Evolutionary conservation across 2,797 vertebrate species (phyloP), one percentile per base, ranked within the genome.

Genomic region (Tarsius wallacei): DNA sequence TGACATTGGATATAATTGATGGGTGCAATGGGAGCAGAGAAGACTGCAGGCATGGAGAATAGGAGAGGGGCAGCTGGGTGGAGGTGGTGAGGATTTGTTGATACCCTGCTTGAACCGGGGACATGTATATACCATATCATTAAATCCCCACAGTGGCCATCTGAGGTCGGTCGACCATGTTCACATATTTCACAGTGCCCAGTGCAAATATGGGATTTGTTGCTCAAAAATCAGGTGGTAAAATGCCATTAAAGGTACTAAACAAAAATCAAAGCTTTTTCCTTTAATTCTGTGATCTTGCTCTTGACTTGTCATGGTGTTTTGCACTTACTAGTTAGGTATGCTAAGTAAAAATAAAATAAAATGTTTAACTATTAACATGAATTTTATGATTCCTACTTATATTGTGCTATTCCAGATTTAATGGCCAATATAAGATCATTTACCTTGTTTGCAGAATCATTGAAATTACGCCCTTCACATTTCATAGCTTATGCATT

Each of bases 351-450:
- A 33, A 64, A 10, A 42, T 90, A 83, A 91, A 57, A 53, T 63
- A 73, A 71, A 85, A 94, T 47, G 64, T 89, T 36, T 61, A 87
- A 51, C 71, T 63, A 6, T 68, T 71, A 88, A 14, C 55, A 61
- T 63, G 28, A 21, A 76, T 55, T 77, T 73, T 70, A 14, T 47
- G 33, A 33, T 70, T 36, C 64, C 11, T 64, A 68, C 80, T 63
- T 61, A 28, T 83, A 47, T 28, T 42, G 0, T 19, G 1, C 42
- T 61, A 22, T 64, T n/a, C 9, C n/a, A 57, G 68, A 90, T 66
- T 80, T 53, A 71, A 83, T 66, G 49, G 33, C 47, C 64, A 55
- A 31, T 66, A 49, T 5, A 42, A 66, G n/a, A 68, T 13, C 5
- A 21, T 49, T 42, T 70, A 73, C 51, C 22, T 61, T 82, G 15